A percentile compares a stretch with the other conserved stretches of the same genome.
phyloP scores from a whole-genome alignment of 2,113 vertebrate genomes.

The Psephotus haematonotus region DNA sequence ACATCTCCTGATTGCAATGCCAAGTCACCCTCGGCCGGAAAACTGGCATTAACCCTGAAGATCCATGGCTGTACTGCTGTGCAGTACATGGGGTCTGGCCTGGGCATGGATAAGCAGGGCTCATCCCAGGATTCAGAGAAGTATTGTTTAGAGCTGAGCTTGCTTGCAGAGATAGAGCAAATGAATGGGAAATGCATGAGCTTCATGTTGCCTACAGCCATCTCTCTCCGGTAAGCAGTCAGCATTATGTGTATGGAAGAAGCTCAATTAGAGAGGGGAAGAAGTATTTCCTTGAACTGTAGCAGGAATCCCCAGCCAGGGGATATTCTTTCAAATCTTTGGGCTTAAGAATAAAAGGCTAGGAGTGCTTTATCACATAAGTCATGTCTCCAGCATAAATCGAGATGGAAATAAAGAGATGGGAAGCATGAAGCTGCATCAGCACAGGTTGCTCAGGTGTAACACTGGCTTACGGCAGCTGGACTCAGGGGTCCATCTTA shows the following conservation, averaged over 20 bases:
- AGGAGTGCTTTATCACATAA: background rate
- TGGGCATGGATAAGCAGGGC: background rate
- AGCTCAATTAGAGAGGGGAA: conserved; percentile 15
- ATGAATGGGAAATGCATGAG: background rate
- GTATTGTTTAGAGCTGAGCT: background rate
- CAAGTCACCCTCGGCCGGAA: background rate
- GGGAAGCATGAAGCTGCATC: background rate
- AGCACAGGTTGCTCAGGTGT: background rate
- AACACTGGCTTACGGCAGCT: background rate
- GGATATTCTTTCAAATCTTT: background rate
- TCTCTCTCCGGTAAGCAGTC: background rate
- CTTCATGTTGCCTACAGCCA: background rate
- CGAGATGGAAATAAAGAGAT: background rate
- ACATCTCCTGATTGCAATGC: background rate
- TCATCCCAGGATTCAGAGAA: background rate
- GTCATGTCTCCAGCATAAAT: background rate
- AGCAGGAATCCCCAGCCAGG: conserved; percentile 27
- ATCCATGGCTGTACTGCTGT: background rate
- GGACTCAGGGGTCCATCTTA: background rate
- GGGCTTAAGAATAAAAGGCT: background rate
- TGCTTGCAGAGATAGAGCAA: background rate
- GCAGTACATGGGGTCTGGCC: background rate
- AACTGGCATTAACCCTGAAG: background rate
- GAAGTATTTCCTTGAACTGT: background rate
- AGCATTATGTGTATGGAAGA: background rate